A percentile compares a stretch with the other conserved stretches of the same genome.
Conservation (phyloP, 1,140 invertebrate species). For the Pseudomyrmex dendroicus region DNA sequence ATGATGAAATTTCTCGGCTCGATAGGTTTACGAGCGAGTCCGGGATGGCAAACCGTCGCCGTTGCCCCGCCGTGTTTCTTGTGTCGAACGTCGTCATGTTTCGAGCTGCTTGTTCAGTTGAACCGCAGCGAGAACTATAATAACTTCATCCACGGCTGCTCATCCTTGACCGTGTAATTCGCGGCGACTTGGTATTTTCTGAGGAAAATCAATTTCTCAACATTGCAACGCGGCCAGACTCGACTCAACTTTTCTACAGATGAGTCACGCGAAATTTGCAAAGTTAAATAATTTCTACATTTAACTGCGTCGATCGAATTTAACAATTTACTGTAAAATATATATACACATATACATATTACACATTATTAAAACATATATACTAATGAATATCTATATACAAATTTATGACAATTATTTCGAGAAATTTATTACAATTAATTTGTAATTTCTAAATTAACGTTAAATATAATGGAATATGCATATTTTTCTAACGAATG, state of each 20-base stretch:
- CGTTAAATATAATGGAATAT: background rate
- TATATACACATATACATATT: background rate
- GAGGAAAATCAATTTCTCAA: slow-evolving; percentile 53
- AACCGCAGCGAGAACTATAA: slow-evolving; percentile 22
- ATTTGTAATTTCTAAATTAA: background rate
- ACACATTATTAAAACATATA: background rate
- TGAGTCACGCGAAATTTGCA: slow-evolving; percentile 19
- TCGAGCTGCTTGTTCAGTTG: slow-evolving; percentile 25
- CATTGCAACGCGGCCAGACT: background rate
- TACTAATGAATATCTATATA: too few relatives aligned
- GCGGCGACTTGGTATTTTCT: slow-evolving; percentile 47
- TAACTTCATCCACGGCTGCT: slow-evolving; percentile 48
- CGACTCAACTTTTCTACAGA: background rate
- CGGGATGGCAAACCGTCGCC: background rate
- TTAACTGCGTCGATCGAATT: background rate
- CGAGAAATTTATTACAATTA: background rate
- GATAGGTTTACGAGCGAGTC: slow-evolving; percentile 54
- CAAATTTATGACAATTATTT: background rate
- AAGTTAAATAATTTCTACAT: background rate
- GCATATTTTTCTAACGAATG: background rate
- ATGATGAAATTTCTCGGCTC: slow-evolving; percentile 64
- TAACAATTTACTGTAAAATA: background rate
- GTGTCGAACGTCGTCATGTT: slow-evolving; percentile 4
- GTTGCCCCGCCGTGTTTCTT: slow-evolving; percentile 24
- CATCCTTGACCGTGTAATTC: slow-evolving; percentile 53